Base-by-base conservation (phyloP, 2,797 vertebrate species). In the Eutrigla gurnardus region DNA sequence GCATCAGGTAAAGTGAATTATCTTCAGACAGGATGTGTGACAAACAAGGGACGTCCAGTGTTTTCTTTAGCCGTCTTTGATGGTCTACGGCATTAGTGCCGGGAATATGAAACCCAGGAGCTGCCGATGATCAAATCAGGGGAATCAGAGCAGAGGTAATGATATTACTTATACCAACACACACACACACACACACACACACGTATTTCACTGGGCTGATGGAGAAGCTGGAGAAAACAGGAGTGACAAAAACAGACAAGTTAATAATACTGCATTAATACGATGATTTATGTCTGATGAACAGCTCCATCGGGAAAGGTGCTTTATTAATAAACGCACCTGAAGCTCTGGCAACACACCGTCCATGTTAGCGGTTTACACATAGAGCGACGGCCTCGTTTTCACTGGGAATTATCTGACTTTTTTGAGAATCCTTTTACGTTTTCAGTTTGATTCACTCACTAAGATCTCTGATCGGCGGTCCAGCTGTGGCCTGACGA, bases 101-200 rank as follows among this genome's bases (percentile, higher is more conserved):
- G 4, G 66, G 55, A 78, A 85, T 84, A 79, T 81, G 83, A 87
- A 90, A 89, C 77, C 85, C 78, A 86, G 77, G 73, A 88, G 86
- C 88, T 64, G 58, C 80, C 66, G 52, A 5, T 87, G 83, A 93
- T 93, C 78, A 70, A 70, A 91, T 93, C 81, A 90, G 70, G 35
- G 63, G 70, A 85, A 84, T 87, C 77, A 87, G 73, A 85, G 80
- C 61, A 45, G 65, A 70, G 72, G 66, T 89, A 90, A 93, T 84
- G 52, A 65, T 37, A 73, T 91, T 84, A 87, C 65, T 4, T 43
- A 18, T 2, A 12, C 32, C 32, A 9, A 55, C 55, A 80, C 4
- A 47, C 8, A 71, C 13, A 37, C 40, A 66, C 11, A 36, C 32
- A 84, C 13, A 65, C 62, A 65, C 50, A 75, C 54, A 63, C 45